Evolutionary conservation across 1,140 invertebrate species (phyloP), one percentile per base, ranked within the genome.

Genomic region (Aradophagus sp.): DNA sequence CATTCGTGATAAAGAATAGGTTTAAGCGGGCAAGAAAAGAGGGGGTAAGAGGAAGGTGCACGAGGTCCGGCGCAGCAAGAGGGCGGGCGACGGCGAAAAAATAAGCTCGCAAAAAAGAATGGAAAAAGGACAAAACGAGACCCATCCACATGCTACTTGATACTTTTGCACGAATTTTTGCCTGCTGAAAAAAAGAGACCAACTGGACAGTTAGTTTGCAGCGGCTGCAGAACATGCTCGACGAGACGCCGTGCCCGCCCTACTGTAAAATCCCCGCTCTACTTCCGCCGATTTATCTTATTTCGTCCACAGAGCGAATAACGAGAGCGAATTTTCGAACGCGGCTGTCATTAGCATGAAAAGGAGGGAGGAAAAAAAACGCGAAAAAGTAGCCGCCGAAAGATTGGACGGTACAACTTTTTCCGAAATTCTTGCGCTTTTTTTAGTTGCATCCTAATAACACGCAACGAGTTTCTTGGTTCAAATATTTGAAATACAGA

Each of bases 271-370:
- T 65, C 55, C 68, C 61, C 68, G 61, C 61, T 71, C 68, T 61
- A 71, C 68, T 71, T 71, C 68, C 68, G 68, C 61, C 61, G 68
- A 71, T 71, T 71, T 71, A 71, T 70, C 67, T 70, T 70, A 63
- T 63, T 70, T 70, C 58, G 67, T 52, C 67, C 47, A 45, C 68
- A 52, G 55, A 71, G 55, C 48, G 61, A 72, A 61, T 72, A 72
- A 72, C 68, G 61, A 61, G 68, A 66, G 61, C 41, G 61, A 65
- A 72, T 65, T 71, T 29, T 72, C 45, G 48, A 61, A 39, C 45
- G 50, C 34, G 56, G 66, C 20, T 50, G 38, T 69, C 35, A 62
- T 69, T 69, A 69, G 66, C 66, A 69, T 69, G n/a, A 69, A 62
- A 69, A 56, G 31, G 19, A 55, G 35, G 27, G 10, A n/a, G n/a